Evolutionary conservation across 2,888 invertebrate species (phyloP).

Genomic region (Andrena camellia): DNA sequence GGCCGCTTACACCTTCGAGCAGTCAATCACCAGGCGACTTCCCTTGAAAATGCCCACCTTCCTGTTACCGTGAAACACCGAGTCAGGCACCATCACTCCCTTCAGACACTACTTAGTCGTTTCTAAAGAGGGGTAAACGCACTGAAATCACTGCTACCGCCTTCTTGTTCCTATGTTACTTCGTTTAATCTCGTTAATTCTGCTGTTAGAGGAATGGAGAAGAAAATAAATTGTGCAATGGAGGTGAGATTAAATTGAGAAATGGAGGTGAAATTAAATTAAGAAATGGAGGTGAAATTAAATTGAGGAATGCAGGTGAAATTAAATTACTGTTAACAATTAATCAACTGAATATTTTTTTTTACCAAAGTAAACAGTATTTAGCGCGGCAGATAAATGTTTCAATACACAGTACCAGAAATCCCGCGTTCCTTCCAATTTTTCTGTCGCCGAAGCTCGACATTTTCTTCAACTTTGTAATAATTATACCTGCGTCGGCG

Average conservation of each 20-base stretch:
- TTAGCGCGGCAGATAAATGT: slow-evolving; percentile 25
- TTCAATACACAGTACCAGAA: slow-evolving; percentile 58
- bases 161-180: not conserved
- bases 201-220: not conserved
- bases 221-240: too few relatives aligned
- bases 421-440: slow-evolving; percentile 38
- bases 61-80: slow-evolving; percentile 40
- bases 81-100: not conserved
- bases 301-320: too few relatives aligned
- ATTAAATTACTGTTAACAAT: too few relatives aligned
- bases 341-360: too few relatives aligned
- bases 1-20: slow-evolving; percentile 61
- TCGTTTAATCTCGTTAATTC: not conserved
- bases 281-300: too few relatives aligned
- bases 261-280: too few relatives aligned
- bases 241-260: too few relatives aligned
- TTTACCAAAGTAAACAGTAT: too few relatives aligned
- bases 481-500: slow-evolving; percentile 64
- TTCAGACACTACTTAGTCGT: slow-evolving; percentile 12
- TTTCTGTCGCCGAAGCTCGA: slow-evolving; percentile 22
- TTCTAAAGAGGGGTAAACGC: slow-evolving; percentile 14
- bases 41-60: slow-evolving; percentile 55
- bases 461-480: slow-evolving; percentile 70
- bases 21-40: slow-evolving; percentile 58
- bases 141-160: slow-evolving; percentile 25